phyloP scores from a whole-genome alignment of 92 coral and sea anemone genomes.

The Paragorgia papillata region DNA sequence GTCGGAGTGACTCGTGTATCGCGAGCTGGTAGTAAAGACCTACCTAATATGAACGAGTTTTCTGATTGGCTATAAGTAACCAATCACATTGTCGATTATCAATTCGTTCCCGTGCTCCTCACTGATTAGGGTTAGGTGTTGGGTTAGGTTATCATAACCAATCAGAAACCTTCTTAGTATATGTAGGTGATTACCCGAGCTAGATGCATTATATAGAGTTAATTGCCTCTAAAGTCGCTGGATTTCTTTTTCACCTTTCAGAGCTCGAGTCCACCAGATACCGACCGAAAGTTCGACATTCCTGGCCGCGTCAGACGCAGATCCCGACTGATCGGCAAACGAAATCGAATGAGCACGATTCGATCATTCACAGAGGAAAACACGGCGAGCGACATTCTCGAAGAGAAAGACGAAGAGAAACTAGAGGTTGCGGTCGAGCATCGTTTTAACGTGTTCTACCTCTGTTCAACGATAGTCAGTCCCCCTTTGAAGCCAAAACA shows the following conservation, averaged over 20 bases:
- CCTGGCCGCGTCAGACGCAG: conserved; percentile 2
- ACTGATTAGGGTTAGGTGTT: too few relatives aligned
- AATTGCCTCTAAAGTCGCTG: too few relatives aligned
- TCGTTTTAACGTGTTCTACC: conserved; percentile 67
- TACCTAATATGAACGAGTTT: too few relatives aligned
- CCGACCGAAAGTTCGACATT: not conserved
- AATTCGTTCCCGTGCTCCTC: too few relatives aligned
- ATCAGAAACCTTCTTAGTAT: too few relatives aligned
- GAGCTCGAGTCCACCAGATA: conserved; percentile 35
- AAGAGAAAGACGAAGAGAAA: conserved; percentile 33
- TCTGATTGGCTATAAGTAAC: too few relatives aligned
- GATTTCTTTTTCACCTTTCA: not conserved
- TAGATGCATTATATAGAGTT: too few relatives aligned
- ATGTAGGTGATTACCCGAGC: too few relatives aligned
- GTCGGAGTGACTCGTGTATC: too few relatives aligned
- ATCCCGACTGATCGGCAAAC: conserved; percentile 3
- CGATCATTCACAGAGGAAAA: conserved; percentile 27
- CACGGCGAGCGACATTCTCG: conserved; percentile 22
- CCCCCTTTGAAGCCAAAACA: conserved; percentile 93
- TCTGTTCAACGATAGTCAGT: conserved; percentile 88
- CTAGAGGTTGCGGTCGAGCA: conserved; percentile 68
- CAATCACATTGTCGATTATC: too few relatives aligned
- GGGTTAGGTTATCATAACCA: too few relatives aligned
- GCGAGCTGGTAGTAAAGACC: too few relatives aligned
- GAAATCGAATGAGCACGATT: conserved; percentile 29